phyloP scores from a whole-genome alignment of 1,140 invertebrate genomes.

The Sycobia sp. region DNA sequence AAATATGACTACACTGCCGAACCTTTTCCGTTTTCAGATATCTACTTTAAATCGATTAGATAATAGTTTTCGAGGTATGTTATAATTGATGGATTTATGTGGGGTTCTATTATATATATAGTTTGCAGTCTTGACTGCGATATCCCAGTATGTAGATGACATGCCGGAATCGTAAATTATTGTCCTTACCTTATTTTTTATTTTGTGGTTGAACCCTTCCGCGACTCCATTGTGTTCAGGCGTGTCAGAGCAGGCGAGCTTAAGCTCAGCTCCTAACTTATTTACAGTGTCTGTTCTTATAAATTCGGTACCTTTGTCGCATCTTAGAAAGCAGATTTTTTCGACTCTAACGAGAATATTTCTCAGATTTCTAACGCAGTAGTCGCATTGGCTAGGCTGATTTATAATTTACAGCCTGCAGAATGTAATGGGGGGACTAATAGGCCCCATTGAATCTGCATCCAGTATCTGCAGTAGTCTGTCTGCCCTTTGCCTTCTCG shows the following conservation, averaged over 20 bases:
- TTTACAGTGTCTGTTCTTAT: neutral
- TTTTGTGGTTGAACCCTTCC: conserved; percentile 46
- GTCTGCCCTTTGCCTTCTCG: neutral
- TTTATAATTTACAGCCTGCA: conserved; percentile 11
- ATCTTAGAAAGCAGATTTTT: neutral
- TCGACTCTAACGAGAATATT: neutral
- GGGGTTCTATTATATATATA: too few relatives aligned
- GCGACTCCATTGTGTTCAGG: conserved; percentile 47
- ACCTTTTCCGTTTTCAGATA: too few relatives aligned
- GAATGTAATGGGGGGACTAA: neutral
- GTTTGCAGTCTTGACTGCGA: too few relatives aligned
- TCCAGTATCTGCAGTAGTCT: conserved; percentile 13
- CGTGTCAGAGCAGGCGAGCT: conserved; percentile 31
- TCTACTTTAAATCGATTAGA: too few relatives aligned
- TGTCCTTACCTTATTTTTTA: conserved; percentile 36
- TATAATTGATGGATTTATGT: too few relatives aligned
- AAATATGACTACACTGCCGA: too few relatives aligned
- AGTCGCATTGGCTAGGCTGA: neutral
- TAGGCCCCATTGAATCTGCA: conserved; percentile 6
- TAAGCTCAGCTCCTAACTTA: neutral
- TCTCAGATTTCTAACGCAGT: neutral
- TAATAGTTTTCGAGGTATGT: too few relatives aligned
- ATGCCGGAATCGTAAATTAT: too few relatives aligned
- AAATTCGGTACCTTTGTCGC: neutral
- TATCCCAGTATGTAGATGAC: too few relatives aligned